Percentiles rank a stretch among this genome's conserved stretches.
These are phyloP conservation scores for Borostomias antarcticus DNA, from an alignment of 2,797 vertebrate genomes.

Conservation along the genomic window DNA sequence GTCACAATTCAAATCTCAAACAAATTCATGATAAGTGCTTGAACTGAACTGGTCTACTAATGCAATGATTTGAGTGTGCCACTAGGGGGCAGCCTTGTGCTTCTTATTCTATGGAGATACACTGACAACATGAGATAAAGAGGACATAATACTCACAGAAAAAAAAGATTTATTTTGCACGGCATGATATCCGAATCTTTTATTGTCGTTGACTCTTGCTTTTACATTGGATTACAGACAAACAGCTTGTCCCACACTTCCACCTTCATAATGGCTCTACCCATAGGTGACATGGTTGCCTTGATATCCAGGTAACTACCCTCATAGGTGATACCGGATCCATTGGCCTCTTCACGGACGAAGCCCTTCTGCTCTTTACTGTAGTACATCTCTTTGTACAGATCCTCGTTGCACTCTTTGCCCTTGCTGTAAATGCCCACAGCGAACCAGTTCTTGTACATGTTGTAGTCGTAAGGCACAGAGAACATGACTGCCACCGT, in stretches of 20 bases:
- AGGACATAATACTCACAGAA: no score
- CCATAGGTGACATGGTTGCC: slow-evolving; percentile 65
- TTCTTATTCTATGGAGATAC: background rate
- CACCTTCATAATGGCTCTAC: slow-evolving; percentile 65
- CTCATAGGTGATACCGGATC: slow-evolving; percentile 33
- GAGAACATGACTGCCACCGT: slow-evolving; percentile 67
- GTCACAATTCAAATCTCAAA: background rate
- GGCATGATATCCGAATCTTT: no score
- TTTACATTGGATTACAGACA: background rate
- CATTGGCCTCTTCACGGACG: slow-evolving; percentile 31
- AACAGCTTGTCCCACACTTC: slow-evolving; percentile 67
- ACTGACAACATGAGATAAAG: no score
- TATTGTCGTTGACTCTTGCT: background rate
- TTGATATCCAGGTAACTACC: slow-evolving; percentile 48
- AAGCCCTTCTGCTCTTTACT: slow-evolving; percentile 49
- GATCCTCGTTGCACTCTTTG: slow-evolving; percentile 40
- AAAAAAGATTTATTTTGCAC: no score
- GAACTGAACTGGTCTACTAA: background rate
- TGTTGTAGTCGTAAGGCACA: slow-evolving; percentile 55
- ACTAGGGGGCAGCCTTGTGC: slow-evolving; percentile 22
- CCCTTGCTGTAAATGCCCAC: slow-evolving; percentile 40
- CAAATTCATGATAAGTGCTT: background rate
- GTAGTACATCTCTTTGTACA: slow-evolving; percentile 71
- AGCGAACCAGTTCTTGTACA: slow-evolving; percentile 60
- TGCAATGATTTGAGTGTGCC: no score